Evolutionary conservation across 1,140 invertebrate species (phyloP).

Genomic region (Agrilus planipennis): DNA sequence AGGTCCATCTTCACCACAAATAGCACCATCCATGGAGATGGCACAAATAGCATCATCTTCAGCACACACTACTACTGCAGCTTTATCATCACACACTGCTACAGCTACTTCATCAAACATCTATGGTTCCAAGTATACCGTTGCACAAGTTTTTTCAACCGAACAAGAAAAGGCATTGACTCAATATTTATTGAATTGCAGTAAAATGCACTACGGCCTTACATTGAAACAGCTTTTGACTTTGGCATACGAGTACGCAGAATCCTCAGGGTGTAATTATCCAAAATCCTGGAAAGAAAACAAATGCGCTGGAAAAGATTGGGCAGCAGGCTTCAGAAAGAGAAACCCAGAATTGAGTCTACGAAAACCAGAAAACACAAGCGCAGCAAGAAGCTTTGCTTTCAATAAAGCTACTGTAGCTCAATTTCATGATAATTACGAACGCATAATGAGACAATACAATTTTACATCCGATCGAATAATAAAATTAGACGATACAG

Average conservation of each 20-base stretch:
- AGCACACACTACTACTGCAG: too few species aligned
- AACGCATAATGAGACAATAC: conserved; percentile 3
- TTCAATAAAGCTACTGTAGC: conserved; percentile 20
- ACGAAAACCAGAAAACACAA: conserved; percentile 19
- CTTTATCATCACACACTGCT: too few species aligned
- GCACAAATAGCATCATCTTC: too few species aligned
- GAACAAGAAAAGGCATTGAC: neutral
- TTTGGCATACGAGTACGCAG: conserved; percentile 18
- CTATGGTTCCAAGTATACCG: conserved; percentile 1
- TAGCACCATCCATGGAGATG: too few species aligned
- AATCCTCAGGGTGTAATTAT: conserved; percentile 6
- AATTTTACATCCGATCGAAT: conserved; percentile 20
- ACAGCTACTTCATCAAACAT: too few species aligned
- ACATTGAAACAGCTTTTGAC: conserved; percentile 26
- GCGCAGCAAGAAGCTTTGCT: conserved; percentile 14
- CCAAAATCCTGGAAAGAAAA: neutral
- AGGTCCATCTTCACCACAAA: too few species aligned
- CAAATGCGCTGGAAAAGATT: conserved; percentile 7
- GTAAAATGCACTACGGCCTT: conserved; percentile 16
- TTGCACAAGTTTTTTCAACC: conserved; percentile 1
- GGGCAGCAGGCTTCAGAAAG: conserved; percentile 6
- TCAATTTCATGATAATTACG: conserved; percentile 16
- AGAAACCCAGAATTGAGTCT: conserved; percentile 27
- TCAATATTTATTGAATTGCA: conserved; percentile 3
- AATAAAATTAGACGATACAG: conserved; percentile 36